Base-by-base conservation (phyloP, 2,113 vertebrate genomes). In the Oophaga pumilio region DNA sequence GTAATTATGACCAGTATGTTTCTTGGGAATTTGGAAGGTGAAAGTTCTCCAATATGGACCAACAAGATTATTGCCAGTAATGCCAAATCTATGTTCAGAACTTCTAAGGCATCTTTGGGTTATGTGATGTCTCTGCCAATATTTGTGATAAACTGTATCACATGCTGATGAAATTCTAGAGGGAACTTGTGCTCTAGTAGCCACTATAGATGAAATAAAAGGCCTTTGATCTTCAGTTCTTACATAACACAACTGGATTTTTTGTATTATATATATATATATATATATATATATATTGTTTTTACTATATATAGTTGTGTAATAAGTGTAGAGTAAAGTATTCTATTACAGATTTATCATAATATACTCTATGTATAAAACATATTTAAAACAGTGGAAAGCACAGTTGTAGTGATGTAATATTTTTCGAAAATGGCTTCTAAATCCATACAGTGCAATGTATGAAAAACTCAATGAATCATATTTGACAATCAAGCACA, bases 51-150 rank as follows among this genome's bases (percentile, higher is more conserved):
- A 85, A 77, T 85, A 62, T 85, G 84, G 24, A 28, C 52, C 82
- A 73, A 53, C 52, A 84, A 57, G 82, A 73, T 84, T 57, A 57
- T 50, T 57, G 24, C 62, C 84, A 77, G 84, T 56, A 64, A 64
- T 18, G 71, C n/a, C 62, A 57, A 74, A 76, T 52, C 57, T 52
- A 22, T 77, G 52, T 49, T 12, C 53, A 77, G 33, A 77, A 85
- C 59, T 77, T 77, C 73, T 76, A 78, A 77, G 22, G 43, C 57
- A 66, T 76, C 14, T 85, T 76, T 77, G 73, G 22, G 6, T 78
- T 85, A 15, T 85, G 24, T 77, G 56, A 76, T 85, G 28, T 77
- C 43, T n/a, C 73, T 85, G 84, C 84, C 84, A 85, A 78, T 59
- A 53, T 53, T 85, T 85, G 13, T 76, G 15, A 76, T 64, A 60